These are phyloP conservation scores for Tiaroga cobitis DNA, from an alignment of 2,797 vertebrate species.

Conservation along the genomic window DNA sequence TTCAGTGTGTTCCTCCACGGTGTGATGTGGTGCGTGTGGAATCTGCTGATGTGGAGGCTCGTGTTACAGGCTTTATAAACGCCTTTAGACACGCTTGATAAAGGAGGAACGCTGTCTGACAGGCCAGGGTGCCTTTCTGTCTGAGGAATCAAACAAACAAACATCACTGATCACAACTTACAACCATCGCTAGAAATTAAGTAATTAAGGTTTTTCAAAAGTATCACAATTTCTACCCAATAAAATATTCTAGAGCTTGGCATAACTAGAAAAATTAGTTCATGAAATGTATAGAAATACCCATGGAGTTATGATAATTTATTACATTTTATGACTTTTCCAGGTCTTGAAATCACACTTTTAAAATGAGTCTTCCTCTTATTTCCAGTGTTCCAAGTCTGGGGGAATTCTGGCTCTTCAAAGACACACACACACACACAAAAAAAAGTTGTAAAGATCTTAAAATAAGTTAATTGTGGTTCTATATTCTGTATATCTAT, in stretches of 20 bases:
- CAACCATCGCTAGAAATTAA: background rate
- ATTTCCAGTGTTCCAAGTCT: background rate
- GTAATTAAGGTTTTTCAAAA: background rate
- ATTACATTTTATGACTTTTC: background rate
- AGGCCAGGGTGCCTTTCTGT: slow-evolving; percentile 12
- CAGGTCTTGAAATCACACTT: background rate
- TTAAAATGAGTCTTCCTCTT: background rate
- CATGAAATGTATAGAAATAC: background rate
- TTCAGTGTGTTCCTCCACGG: slow-evolving; percentile 57
- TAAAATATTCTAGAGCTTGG: background rate
- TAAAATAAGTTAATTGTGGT: background rate
- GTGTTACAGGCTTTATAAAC: slow-evolving; percentile 9
- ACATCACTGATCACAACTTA: background rate
- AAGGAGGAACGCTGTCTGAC: background rate
- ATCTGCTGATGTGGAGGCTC: slow-evolving; percentile 42
- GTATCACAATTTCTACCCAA: background rate
- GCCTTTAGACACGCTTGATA: slow-evolving; percentile 4
- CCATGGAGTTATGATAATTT: background rate
- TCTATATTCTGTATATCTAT: too few species aligned
- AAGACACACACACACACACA: background rate
- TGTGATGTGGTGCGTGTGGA: slow-evolving; percentile 24
- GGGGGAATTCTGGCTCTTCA: background rate
- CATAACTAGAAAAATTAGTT: background rate
- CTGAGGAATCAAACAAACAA: background rate
- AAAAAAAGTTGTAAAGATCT: background rate